A percentile compares a stretch with the other conserved stretches of the same genome.
Conservation (phyloP, 2,797 vertebrate genomes). For the Hylomyscus alleni region DNA sequence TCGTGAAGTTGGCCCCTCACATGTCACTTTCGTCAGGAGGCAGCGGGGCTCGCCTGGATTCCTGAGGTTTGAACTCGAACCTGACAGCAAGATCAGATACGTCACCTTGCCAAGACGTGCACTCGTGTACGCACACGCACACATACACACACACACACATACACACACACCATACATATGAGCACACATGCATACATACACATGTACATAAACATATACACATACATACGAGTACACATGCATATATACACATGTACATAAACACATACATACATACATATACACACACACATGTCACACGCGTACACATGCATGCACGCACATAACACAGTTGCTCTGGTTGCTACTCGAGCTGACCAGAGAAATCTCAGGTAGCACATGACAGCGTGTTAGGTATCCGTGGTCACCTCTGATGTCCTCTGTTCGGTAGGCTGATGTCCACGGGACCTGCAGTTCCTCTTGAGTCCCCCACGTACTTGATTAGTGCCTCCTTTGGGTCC, state of each 20-base stretch:
- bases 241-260: neutral
- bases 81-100: neutral
- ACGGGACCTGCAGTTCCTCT: neutral
- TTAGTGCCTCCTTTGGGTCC: neutral
- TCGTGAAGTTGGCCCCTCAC: neutral
- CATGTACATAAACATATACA: neutral
- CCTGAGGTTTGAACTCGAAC: neutral
- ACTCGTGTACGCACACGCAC: neutral
- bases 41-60: neutral
- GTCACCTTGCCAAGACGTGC: neutral
- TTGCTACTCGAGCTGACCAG: neutral
- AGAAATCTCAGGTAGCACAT: neutral
- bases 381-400: neutral
- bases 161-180: too few species aligned
- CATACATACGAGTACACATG: too few species aligned
- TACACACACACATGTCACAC: neutral
- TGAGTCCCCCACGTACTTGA: neutral
- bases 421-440: constrained; percentile 11
- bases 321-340: neutral
- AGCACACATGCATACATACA: neutral
- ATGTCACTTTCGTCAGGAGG: neutral
- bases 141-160: neutral
- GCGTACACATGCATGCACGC: neutral
- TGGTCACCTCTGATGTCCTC: neutral
- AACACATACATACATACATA: neutral